These are phyloP conservation scores for Ganaspis sp. DNA, from an alignment of 1,140 invertebrate genomes.

Conservation along the genomic window DNA sequence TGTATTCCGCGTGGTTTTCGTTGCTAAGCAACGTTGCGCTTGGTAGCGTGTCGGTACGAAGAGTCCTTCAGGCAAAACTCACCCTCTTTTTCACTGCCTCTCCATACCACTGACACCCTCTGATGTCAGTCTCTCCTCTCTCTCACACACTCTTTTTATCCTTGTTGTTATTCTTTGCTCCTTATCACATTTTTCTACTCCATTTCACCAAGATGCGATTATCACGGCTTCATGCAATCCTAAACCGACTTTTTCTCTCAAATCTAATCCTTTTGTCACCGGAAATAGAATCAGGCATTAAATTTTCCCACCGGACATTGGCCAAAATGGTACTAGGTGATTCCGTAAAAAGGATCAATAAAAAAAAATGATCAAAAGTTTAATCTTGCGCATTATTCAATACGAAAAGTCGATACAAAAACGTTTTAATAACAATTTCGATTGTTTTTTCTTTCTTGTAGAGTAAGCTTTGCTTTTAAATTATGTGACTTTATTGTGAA, in stretches of 20 bases:
- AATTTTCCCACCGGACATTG: too few relatives aligned
- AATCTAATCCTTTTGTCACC: slow-evolving; percentile 20
- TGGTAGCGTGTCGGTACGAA: slow-evolving; percentile 21
- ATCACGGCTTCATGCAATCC: slow-evolving; percentile 32
- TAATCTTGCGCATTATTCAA: too few relatives aligned
- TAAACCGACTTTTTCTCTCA: slow-evolving; percentile 32
- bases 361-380: too few relatives aligned
- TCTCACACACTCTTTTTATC: slow-evolving; percentile 28
- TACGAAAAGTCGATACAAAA: too few relatives aligned
- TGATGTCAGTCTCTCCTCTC: slow-evolving; percentile 25
- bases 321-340: too few relatives aligned
- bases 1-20: slow-evolving; percentile 26
- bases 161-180: not conserved
- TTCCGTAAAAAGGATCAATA: too few relatives aligned
- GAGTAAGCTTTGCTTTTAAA: too few relatives aligned
- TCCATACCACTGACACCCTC: slow-evolving; percentile 33
- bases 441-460: too few relatives aligned
- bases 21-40: slow-evolving; percentile 26
- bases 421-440: too few relatives aligned
- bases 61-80: slow-evolving; percentile 35
- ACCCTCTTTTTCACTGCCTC: not conserved
- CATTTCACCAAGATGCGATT: slow-evolving; percentile 13
- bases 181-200: slow-evolving; percentile 10
- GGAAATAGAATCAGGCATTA: not conserved
- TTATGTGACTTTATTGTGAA: too few relatives aligned